Conservation (phyloP, 2,113 vertebrate genomes). For the Chlamydotis undulata region DNA sequence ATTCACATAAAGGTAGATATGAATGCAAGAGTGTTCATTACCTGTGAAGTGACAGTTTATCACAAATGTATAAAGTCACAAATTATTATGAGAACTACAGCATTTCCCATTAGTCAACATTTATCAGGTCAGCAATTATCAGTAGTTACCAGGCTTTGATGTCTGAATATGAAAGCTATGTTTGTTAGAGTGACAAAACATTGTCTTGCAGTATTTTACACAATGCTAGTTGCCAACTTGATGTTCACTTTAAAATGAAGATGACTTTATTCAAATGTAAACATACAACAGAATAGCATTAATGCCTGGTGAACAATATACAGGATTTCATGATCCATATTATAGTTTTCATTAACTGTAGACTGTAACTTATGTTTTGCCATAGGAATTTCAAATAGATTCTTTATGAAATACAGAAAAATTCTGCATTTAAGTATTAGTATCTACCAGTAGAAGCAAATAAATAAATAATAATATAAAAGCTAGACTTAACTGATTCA, state of each 20-base stretch:
- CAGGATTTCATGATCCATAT: background rate
- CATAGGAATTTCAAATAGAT: background rate
- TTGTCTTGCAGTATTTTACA: background rate
- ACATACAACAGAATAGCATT: background rate
- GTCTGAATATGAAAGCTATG: background rate
- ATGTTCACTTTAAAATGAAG: background rate
- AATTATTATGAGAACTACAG: background rate
- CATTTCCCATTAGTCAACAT: background rate
- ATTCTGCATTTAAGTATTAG: background rate
- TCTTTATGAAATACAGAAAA: background rate
- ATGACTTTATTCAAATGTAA: background rate
- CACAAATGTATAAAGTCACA: background rate
- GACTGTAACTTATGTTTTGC: background rate
- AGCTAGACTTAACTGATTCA: background rate
- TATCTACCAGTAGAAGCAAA: background rate
- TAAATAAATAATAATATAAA: background rate
- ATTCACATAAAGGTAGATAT: background rate
- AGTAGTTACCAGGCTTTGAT: background rate
- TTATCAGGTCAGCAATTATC: background rate
- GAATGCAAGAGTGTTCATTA: background rate
- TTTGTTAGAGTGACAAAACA: background rate
- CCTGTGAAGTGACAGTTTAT: background rate
- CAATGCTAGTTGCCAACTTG: background rate
- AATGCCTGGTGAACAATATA: background rate
- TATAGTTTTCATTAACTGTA: background rate